Conservation (phyloP, 2,113 vertebrate genomes). For the Hoplias malabaricus region DNA sequence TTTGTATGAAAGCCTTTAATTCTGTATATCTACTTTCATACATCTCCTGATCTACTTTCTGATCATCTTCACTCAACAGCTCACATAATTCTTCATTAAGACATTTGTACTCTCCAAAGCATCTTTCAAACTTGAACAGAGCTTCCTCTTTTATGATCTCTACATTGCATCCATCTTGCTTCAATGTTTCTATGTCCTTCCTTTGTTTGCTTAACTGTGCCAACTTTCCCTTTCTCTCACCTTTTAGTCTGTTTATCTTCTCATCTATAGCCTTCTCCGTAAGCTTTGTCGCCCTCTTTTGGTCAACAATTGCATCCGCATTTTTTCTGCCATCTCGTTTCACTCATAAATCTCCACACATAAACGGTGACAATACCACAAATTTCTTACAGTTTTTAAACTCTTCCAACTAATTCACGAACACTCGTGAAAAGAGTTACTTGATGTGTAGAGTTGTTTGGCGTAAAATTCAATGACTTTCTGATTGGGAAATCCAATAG, state of each 20-base stretch:
- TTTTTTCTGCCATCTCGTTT: not conserved
- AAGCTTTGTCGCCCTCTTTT: not conserved
- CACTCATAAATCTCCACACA: conserved; percentile 4
- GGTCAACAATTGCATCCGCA: not conserved
- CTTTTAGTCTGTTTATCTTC: conserved; percentile 4
- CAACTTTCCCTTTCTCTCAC: not conserved
- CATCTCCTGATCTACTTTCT: too few species aligned
- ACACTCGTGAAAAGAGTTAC: conserved; percentile 4
- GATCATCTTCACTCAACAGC: too few species aligned
- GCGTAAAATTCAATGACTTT: not conserved
- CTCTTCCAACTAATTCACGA: not conserved
- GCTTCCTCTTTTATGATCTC: conserved; percentile 8
- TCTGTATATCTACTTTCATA: too few species aligned
- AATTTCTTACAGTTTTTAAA: not conserved
- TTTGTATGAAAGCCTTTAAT: too few species aligned
- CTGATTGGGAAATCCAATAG: not conserved
- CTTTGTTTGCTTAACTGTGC: too few species aligned
- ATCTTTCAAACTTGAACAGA: not conserved
- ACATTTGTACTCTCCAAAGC: too few species aligned
- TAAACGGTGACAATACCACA: not conserved
- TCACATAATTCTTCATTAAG: too few species aligned
- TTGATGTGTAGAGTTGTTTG: not conserved
- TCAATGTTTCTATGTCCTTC: too few species aligned
- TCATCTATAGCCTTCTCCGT: not conserved
- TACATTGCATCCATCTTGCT: conserved; percentile 15